Conservation (phyloP, 2,113 vertebrate species). For the Caranx ignobilis region DNA sequence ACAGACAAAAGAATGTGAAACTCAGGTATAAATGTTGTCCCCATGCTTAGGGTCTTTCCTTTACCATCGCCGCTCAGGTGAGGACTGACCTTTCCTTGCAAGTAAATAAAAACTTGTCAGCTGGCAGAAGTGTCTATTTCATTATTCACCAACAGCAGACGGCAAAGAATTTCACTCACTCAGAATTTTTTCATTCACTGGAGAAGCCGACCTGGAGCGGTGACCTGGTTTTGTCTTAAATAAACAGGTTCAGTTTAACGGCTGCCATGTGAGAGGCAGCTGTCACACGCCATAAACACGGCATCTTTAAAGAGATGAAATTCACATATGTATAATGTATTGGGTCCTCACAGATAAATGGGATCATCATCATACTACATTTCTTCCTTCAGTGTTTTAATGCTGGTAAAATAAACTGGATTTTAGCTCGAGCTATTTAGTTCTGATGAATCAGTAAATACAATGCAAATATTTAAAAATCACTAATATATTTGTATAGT, state of each 20-base stretch:
- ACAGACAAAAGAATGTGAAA: too few species aligned
- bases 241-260: background rate
- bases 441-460: too few species aligned
- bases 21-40: too few species aligned
- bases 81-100: too few species aligned
- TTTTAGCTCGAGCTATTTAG: background rate
- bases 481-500: background rate
- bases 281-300: background rate
- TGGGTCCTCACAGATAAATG: background rate
- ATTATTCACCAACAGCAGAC: too few species aligned
- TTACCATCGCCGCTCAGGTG: too few species aligned
- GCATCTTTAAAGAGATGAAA: background rate
- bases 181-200: too few species aligned
- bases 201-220: background rate
- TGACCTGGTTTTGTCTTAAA: conserved; percentile 24
- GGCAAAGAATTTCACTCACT: too few species aligned
- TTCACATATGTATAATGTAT: background rate
- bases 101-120: too few species aligned
- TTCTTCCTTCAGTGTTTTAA: background rate
- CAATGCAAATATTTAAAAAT: too few species aligned
- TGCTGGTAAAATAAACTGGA: background rate
- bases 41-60: too few species aligned
- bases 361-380: background rate
- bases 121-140: too few species aligned
- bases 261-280: conserved; percentile 9